Base-by-base conservation (phyloP, 2,888 invertebrate species). In the Ectropis crepuscularia region DNA sequence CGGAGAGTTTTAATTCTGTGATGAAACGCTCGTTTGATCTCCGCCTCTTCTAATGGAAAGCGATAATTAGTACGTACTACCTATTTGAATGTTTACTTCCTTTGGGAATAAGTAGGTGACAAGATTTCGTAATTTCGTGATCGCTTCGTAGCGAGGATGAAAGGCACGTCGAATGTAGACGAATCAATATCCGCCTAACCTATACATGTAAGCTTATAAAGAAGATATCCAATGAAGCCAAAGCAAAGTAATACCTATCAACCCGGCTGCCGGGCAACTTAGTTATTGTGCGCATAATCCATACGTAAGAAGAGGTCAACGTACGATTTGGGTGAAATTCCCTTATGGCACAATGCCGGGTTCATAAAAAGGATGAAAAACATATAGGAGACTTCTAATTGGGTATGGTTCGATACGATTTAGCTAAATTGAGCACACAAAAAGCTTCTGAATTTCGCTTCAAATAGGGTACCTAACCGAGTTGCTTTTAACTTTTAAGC, bases 221-320 rank as follows among this genome's bases (percentile, higher is more conserved):
- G 57, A 59, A 67, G 53, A 69, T 59, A 66, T 51, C 51, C 65
- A 59, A 63, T 28, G 77, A 79, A 76, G 76, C 76, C 75, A 78
- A 79, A 75, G 70, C 38, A 77, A 79, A 74, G 71, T 68, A 65
- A 61, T 53, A 55, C 64, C 51, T 51, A 63, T 55, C 61, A 68
- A 65, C 61, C 67, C 61, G 54, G 54, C 53, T 66, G 63, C 63
- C 67, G 57, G 67, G 64, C 68, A 68, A 66, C 59, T 71, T 69
- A 69, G 65, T 70, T 74, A 73, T 71, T 74, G 71, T 71, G 65
- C 63, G 68, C 69, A 68, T 74, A 76, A 78, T 75, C 71, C 76
- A 65, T 65, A 57, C 62, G 61, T 51, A 70, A 71, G 58, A 57
- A 63, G 54, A 71, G 70, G 71, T 73, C 72, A 71, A 67, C 57